phyloP scores from a whole-genome alignment of 2,797 vertebrate genomes.

The Hemitrygon akajei region DNA sequence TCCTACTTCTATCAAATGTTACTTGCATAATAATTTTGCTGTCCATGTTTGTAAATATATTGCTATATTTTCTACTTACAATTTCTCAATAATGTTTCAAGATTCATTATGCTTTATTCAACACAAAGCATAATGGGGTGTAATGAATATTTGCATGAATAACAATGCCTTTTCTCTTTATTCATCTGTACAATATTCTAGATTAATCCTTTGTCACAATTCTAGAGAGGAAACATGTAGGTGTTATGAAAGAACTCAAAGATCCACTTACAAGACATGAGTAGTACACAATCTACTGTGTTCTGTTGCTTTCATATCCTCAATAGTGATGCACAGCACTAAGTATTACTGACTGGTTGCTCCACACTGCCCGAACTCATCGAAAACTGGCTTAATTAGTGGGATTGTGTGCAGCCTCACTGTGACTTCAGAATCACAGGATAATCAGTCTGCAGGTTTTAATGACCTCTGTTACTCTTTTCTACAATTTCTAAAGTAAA shows the following conservation, averaged over 20 bases:
- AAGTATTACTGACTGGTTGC: background rate
- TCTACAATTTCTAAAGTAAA: background rate
- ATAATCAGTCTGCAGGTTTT: conserved; percentile 19
- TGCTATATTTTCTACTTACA: background rate
- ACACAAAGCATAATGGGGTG: no score
- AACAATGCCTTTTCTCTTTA: background rate
- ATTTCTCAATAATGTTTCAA: background rate
- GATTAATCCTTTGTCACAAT: background rate
- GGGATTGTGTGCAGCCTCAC: background rate
- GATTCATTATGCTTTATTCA: background rate
- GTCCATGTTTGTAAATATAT: background rate
- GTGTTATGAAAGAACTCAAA: background rate
- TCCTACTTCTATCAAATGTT: background rate
- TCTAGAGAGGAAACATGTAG: background rate
- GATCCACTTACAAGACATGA: background rate
- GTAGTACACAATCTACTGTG: background rate
- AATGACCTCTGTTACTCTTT: conserved; percentile 26
- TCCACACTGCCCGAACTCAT: background rate
- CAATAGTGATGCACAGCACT: background rate
- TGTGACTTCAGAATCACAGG: background rate
- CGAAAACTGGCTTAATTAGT: conserved; percentile 16
- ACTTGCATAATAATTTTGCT: background rate
- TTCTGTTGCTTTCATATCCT: background rate
- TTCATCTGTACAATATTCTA: background rate
- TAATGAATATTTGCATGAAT: background rate